These are phyloP conservation scores for Tetheella fluctuosa DNA, from an alignment of 2,888 invertebrate species.

Conservation along the genomic window DNA sequence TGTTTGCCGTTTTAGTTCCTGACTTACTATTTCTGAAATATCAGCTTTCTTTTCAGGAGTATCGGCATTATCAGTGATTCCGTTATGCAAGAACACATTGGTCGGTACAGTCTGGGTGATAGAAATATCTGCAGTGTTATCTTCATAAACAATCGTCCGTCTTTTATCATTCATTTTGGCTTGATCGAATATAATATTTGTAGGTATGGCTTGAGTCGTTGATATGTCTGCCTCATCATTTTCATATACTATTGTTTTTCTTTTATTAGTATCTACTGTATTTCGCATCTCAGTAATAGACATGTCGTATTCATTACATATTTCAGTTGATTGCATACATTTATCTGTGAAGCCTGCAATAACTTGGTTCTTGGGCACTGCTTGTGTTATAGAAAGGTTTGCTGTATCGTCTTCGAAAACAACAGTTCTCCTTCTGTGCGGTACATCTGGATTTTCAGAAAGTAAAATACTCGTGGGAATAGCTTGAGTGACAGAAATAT, in stretches of 20 bases:
- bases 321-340: background rate
- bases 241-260: conserved; percentile 24
- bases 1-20: background rate
- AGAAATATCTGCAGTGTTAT: background rate
- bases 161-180: conserved; percentile 12
- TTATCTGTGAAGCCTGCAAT: background rate
- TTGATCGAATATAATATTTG: conserved; percentile 4
- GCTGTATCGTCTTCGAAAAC: conserved; percentile 30
- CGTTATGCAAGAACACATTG: background rate
- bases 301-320: background rate
- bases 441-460: conserved; percentile 2
- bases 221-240: conserved; percentile 26
- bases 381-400: conserved; percentile 45
- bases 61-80: background rate
- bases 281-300: background rate
- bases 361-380: conserved; percentile 32
- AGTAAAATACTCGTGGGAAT: conserved; percentile 30
- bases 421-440: conserved; percentile 28
- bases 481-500: conserved; percentile 38
- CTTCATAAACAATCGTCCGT: conserved; percentile 4
- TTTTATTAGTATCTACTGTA: conserved; percentile 14
- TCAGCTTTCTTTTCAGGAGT: background rate
- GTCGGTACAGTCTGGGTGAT: conserved; percentile 4
- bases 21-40: background rate
- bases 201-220: conserved; percentile 17